Evolutionary conservation across 2,888 invertebrate species (phyloP).

Genomic region (Agriopis leucophaearia): DNA sequence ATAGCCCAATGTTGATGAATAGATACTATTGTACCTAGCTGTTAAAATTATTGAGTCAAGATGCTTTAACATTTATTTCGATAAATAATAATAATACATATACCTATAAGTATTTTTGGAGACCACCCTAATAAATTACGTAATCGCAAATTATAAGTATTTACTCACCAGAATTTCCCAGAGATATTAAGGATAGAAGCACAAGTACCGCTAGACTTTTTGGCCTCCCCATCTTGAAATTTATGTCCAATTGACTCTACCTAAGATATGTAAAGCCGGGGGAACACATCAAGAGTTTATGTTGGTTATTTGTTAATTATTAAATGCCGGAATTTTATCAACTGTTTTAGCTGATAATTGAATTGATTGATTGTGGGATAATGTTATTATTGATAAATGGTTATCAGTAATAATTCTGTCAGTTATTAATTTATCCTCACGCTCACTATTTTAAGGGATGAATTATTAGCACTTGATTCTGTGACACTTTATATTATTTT

Average conservation of each 20-base stretch:
- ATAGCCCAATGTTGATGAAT: too few species aligned
- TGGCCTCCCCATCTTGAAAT: slow-evolving; percentile 11
- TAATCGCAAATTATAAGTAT: neutral
- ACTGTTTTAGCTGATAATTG: slow-evolving; percentile 22
- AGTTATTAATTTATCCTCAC: neutral
- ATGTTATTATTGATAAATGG: neutral
- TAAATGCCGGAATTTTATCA: slow-evolving; percentile 30
- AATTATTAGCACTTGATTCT: too few species aligned
- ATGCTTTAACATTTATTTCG: too few species aligned
- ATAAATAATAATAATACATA: too few species aligned
- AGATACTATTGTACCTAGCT: too few species aligned
- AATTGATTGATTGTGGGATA: slow-evolving; percentile 26
- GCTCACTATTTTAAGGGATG: too few species aligned
- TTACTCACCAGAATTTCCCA: slow-evolving; percentile 52
- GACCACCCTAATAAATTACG: neutral
- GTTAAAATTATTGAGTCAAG: too few species aligned
- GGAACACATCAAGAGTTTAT: slow-evolving; percentile 3
- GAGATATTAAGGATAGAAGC: slow-evolving; percentile 37
- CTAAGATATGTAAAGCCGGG: slow-evolving; percentile 4
- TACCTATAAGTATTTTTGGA: too few species aligned
- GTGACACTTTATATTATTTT: too few species aligned
- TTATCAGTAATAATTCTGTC: neutral
- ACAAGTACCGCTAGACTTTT: slow-evolving; percentile 24
- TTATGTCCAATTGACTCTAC: neutral
- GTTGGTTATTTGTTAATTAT: slow-evolving; percentile 10